Conservation (phyloP, 1,140 invertebrate genomes). For the Aricia agestis region DNA sequence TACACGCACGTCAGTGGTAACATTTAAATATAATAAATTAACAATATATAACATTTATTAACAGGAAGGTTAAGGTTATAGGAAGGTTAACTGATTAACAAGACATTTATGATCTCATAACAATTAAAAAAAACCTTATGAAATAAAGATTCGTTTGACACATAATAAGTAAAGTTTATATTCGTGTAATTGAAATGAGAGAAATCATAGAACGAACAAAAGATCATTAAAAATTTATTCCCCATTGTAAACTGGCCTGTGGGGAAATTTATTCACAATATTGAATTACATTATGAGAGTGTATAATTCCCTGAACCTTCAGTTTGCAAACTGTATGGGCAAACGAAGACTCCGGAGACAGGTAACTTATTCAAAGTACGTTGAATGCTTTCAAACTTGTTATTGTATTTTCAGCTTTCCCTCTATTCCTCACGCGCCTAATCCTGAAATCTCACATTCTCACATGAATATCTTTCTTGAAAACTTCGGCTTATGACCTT, state of each 20-base stretch:
- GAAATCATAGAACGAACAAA: background rate
- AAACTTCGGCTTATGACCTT: background rate
- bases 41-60: too few relatives aligned
- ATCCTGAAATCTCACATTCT: too few relatives aligned
- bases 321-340: background rate
- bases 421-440: background rate
- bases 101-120: too few relatives aligned
- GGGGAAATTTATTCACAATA: conserved; percentile 1
- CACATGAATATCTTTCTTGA: background rate
- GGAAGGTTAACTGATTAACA: too few relatives aligned
- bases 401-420: background rate
- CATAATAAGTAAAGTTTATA: too few relatives aligned
- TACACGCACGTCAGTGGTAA: too few relatives aligned
- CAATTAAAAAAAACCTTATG: too few relatives aligned
- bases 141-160: too few relatives aligned
- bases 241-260: background rate
- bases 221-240: background rate
- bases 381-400: conserved; percentile 5
- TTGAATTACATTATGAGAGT: background rate
- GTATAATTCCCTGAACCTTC: conserved; percentile 11
- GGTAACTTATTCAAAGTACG: background rate
- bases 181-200: background rate
- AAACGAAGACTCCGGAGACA: background rate
- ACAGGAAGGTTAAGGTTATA: too few relatives aligned
- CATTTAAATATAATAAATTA: too few relatives aligned